These are phyloP conservation scores for Alectoris magna DNA, from an alignment of 2,797 vertebrate genomes.

Conservation along the genomic window DNA sequence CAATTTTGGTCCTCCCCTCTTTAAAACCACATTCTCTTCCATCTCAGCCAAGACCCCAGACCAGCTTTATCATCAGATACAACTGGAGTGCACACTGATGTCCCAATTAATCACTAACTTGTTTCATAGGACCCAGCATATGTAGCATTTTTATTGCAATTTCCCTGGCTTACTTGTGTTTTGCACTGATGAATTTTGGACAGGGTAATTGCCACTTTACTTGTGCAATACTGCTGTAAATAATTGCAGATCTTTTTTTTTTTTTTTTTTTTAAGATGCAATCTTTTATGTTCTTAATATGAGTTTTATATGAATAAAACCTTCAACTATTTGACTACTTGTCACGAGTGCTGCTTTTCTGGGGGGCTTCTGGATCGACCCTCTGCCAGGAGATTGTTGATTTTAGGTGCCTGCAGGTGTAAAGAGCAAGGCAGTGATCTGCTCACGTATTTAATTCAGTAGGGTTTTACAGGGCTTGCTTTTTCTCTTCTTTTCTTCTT, in stretches of 20 bases:
- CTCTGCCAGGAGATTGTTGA: background rate
- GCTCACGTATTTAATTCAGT: background rate
- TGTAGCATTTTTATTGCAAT: slow-evolving; percentile 90
- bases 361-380: background rate
- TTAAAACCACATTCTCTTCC: slow-evolving; percentile 70
- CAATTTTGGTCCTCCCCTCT: background rate
- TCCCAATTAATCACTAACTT: slow-evolving; percentile 76
- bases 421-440: background rate
- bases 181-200: slow-evolving; percentile 89
- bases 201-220: slow-evolving; percentile 89
- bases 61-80: slow-evolving; percentile 64
- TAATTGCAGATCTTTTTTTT: slow-evolving; percentile 80
- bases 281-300: slow-evolving; percentile 83
- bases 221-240: slow-evolving; percentile 93
- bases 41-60: background rate
- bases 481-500: background rate
- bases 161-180: slow-evolving; percentile 87
- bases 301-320: slow-evolving; percentile 88
- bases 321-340: slow-evolving; percentile 76
- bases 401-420: background rate
- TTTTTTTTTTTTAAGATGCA: slow-evolving; percentile 77
- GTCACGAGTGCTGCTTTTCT: background rate
- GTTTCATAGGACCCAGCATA: slow-evolving; percentile 88
- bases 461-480: background rate
- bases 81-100: slow-evolving; percentile 67